These are phyloP conservation scores for Melierax canorus DNA, from an alignment of 2,113 vertebrate genomes.

Conservation along the genomic window DNA sequence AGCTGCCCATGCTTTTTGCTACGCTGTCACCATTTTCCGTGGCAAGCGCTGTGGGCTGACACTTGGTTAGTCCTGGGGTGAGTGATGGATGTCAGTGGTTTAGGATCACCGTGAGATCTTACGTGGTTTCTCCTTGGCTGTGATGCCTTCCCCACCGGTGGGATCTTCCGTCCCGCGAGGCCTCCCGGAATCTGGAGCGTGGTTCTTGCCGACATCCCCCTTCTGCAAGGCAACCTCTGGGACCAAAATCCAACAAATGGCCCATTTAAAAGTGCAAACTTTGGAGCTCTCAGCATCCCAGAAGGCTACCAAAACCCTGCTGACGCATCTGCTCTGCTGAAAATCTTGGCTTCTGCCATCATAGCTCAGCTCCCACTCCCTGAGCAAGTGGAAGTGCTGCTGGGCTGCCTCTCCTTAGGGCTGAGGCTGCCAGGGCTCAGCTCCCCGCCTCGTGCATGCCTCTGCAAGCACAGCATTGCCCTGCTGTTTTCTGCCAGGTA, in stretches of 20 bases:
- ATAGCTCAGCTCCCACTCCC: background rate
- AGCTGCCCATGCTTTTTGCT: background rate
- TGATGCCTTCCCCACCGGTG: background rate
- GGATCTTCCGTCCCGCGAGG: background rate
- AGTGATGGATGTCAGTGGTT: background rate
- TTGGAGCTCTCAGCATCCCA: background rate
- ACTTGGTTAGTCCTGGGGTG: accelerated
- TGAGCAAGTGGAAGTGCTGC: background rate
- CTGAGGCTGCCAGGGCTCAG: background rate
- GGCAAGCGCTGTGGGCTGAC: accelerated
- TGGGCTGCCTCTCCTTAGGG: background rate
- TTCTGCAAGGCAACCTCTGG: background rate
- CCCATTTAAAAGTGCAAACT: background rate
- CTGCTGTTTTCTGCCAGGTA: background rate
- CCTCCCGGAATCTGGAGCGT: accelerated
- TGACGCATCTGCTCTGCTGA: background rate
- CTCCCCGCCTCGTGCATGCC: accelerated
- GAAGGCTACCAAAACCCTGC: background rate
- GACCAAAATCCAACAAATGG: background rate
- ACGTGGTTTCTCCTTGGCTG: background rate
- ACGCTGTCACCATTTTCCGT: background rate
- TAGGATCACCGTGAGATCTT: background rate
- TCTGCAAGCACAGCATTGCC: background rate
- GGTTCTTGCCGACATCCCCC: accelerated
- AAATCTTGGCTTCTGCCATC: background rate